Evolutionary conservation across 1,140 invertebrate species (phyloP).

Genomic region (Drosophila lacertosa): DNA sequence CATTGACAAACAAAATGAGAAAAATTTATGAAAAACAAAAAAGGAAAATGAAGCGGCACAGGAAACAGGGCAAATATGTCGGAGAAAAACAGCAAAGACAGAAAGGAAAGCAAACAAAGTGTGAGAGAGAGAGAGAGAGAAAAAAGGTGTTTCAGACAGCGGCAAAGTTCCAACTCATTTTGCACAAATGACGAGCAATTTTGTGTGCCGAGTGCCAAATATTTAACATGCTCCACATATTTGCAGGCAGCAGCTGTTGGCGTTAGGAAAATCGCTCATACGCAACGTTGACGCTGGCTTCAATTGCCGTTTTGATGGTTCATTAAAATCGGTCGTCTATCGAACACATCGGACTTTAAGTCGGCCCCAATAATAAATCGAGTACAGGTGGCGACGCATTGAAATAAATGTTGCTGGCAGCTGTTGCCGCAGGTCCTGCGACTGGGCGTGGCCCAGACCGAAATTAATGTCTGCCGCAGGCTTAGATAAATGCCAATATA

Average conservation of each 20-base stretch:
- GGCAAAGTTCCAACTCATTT: constrained; percentile 32
- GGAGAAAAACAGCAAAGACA: not conserved
- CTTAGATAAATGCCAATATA: constrained; percentile 62
- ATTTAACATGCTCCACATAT: constrained; percentile 63
- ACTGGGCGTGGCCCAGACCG: constrained; percentile 9
- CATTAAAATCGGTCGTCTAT: constrained; percentile 62
- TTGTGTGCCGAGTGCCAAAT: constrained; percentile 68
- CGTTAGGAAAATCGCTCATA: constrained; percentile 63
- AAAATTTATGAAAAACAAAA: constrained; percentile 69
- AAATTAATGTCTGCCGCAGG: constrained; percentile 55
- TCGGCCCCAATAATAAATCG: constrained; percentile 53
- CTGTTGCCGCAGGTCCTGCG: not conserved
- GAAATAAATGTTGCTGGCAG: constrained; percentile 50
- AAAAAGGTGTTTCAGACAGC: constrained; percentile 8
- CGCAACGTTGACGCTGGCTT: constrained; percentile 59
- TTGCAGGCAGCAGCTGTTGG: constrained; percentile 32
- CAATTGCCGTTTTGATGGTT: constrained; percentile 74
- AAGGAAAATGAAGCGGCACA: constrained; percentile 47
- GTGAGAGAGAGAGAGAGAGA: not conserved
- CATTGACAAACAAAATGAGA: constrained; percentile 75
- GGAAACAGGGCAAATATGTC: constrained; percentile 33
- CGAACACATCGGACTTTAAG: constrained; percentile 45
- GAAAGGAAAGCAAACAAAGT: not conserved
- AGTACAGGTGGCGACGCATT: constrained; percentile 40
- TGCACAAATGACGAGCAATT: constrained; percentile 35